Evolutionary conservation across 2,888 invertebrate genomes (phyloP).

Genomic region (Seladonia tumulorum): DNA sequence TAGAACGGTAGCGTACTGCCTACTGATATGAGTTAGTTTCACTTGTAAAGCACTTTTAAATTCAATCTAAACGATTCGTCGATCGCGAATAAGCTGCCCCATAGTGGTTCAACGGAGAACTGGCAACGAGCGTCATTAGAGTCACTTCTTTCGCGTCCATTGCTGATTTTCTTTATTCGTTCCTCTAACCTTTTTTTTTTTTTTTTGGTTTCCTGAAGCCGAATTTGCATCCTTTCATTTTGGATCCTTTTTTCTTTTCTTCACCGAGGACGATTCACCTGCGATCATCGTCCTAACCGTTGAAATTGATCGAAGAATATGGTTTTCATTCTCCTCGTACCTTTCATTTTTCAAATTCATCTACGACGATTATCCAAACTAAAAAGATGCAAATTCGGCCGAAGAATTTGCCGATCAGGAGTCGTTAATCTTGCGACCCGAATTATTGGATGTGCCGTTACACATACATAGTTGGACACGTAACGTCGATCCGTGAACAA

Average conservation of each 20-base stretch:
- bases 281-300: not conserved
- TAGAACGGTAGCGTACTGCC: slow-evolving; percentile 78
- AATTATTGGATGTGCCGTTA: not conserved
- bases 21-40: slow-evolving; percentile 83
- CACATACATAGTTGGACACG: not conserved
- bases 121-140: slow-evolving; percentile 49
- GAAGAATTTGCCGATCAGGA: not conserved
- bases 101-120: slow-evolving; percentile 39
- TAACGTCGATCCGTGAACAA: slow-evolving; percentile 1
- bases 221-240: not conserved
- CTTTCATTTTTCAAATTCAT: not conserved
- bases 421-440: not conserved
- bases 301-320: not conserved
- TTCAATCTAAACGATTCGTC: slow-evolving; percentile 79
- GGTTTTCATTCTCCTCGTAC: not conserved
- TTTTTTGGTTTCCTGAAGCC: not conserved
- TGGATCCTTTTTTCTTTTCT: not conserved
- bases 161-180: not conserved
- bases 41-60: slow-evolving; percentile 83
- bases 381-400: not conserved
- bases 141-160: slow-evolving; percentile 20
- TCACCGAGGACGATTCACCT: not conserved
- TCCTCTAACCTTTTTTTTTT: not conserved
- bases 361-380: not conserved
- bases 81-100: slow-evolving; percentile 56